These are phyloP conservation scores for Oplegnathus fasciatus DNA, from an alignment of 2,113 vertebrate genomes.

Conservation along the genomic window DNA sequence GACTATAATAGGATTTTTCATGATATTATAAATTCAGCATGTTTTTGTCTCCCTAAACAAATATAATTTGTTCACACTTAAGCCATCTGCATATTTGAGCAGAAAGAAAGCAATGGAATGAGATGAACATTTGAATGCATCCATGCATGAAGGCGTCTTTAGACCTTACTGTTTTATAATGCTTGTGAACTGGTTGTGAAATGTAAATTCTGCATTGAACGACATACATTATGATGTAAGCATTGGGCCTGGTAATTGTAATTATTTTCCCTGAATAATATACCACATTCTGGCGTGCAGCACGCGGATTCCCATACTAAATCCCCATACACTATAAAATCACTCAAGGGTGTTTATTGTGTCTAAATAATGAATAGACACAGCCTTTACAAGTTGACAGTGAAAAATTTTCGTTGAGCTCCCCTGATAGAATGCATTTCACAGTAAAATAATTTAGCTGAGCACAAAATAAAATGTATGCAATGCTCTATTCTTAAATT, in stretches of 20 bases:
- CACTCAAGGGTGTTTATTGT: slow-evolving; percentile 82
- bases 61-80: slow-evolving; percentile 54
- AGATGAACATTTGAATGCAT: slow-evolving; percentile 54
- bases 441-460: slow-evolving; percentile 73
- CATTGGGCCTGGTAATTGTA: slow-evolving; percentile 65
- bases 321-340: slow-evolving; percentile 75
- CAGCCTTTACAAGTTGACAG: slow-evolving; percentile 78
- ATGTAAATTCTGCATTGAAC: slow-evolving; percentile 63
- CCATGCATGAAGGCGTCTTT: slow-evolving; percentile 42
- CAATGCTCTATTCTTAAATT: slow-evolving; percentile 63
- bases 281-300: slow-evolving; percentile 46
- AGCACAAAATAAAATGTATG: slow-evolving; percentile 67
- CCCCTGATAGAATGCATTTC: slow-evolving; percentile 71
- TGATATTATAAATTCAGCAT: slow-evolving; percentile 44
- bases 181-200: slow-evolving; percentile 59
- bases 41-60: slow-evolving; percentile 37
- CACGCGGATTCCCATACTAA: slow-evolving; percentile 58
- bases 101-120: slow-evolving; percentile 35
- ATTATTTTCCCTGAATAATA: slow-evolving; percentile 75
- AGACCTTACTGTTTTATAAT: slow-evolving; percentile 56
- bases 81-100: slow-evolving; percentile 61
- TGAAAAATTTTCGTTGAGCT: slow-evolving; percentile 73
- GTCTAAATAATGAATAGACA: slow-evolving; percentile 81
- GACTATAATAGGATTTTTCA: slow-evolving; percentile 37
- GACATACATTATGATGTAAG: slow-evolving; percentile 70